A percentile compares a stretch with the other conserved stretches of the same genome.
Evolutionary conservation across 2,888 invertebrate genomes (phyloP).

Genomic region (Alentia gelatinosa): DNA sequence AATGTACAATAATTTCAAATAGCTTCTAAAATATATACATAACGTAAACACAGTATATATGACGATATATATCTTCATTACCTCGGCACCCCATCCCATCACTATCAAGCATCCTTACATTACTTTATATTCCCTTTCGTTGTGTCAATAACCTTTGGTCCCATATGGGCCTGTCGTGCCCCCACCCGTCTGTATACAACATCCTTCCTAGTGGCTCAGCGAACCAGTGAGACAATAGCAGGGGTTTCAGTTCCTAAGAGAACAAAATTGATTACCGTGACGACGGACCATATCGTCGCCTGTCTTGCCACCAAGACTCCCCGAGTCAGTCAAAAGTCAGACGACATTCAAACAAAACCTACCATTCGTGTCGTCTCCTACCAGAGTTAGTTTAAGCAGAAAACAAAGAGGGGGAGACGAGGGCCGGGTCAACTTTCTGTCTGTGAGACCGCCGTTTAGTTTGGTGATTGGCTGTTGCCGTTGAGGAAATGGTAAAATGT

Average conservation of each 20-base stretch:
- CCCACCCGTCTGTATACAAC: not conserved
- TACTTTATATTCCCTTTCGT: no score
- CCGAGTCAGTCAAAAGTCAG: conserved; percentile 23
- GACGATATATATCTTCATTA: no score
- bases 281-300: not conserved
- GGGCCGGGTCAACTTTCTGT: no score
- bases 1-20: no score
- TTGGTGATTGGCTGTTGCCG: no score
- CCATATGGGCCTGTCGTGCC: not conserved
- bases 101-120: no score
- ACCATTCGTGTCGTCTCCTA: not conserved
- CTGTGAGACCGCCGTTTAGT: no score
- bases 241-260: not conserved
- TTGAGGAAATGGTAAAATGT: no score
- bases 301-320: not conserved
- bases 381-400: no score
- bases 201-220: not conserved
- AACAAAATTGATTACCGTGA: not conserved
- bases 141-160: not conserved
- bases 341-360: not conserved
- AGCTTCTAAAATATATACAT: no score
- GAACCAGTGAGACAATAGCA: not conserved
- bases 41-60: no score
- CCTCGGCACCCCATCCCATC: no score
- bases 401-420: not conserved